These are phyloP conservation scores for Parnassius mnemosyne DNA, from an alignment of 2,888 invertebrate species.

Conservation along the genomic window DNA sequence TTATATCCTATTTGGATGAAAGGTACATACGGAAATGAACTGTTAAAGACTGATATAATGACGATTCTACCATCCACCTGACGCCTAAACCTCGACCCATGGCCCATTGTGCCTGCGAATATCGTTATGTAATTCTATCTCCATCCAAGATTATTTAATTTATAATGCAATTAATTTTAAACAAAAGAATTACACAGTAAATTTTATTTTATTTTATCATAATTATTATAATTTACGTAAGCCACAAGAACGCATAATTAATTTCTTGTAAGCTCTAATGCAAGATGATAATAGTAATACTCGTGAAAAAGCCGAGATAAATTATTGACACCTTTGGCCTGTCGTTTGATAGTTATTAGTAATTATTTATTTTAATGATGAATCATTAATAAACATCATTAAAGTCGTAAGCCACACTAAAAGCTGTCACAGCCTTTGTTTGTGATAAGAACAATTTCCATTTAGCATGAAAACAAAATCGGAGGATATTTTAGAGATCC, in stretches of 20 bases:
- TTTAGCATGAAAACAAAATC: background rate
- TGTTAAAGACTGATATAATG: too few relatives aligned
- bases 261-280: background rate
- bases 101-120: too few relatives aligned
- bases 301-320: background rate
- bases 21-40: too few relatives aligned
- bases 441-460: background rate
- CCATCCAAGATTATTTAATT: too few relatives aligned
- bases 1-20: too few relatives aligned
- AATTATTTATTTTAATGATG: constrained; percentile 2
- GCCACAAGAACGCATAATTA: constrained; percentile 4
- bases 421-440: background rate
- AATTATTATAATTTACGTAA: constrained; percentile 1
- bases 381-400: constrained; percentile 4
- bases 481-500: too few relatives aligned
- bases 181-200: constrained; percentile 9
- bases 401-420: background rate
- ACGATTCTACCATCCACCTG: too few relatives aligned
- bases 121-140: too few relatives aligned
- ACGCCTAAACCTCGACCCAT: too few relatives aligned
- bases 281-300: background rate
- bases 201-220: constrained; percentile 1
- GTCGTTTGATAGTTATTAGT: constrained; percentile 4
- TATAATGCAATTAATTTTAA: constrained; percentile 9
- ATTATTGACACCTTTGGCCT: constrained; percentile 1